These are phyloP conservation scores for Pecten maximus DNA, from an alignment of 2,888 invertebrate genomes.

Conservation along the genomic window DNA sequence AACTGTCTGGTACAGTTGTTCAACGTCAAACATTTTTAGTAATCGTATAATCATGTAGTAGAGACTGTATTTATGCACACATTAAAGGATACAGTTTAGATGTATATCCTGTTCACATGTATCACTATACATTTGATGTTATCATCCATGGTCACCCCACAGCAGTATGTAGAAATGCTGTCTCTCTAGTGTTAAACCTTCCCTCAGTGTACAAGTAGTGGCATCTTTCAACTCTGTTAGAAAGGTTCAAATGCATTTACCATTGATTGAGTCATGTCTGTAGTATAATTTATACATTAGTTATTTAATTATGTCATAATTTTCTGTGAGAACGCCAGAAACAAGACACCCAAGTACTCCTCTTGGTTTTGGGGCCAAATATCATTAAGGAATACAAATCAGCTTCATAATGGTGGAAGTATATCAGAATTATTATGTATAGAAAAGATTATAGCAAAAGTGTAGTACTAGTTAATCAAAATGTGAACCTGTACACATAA, in stretches of 20 bases:
- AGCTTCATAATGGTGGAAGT: not conserved
- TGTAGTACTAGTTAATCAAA: no score
- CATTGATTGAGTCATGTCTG: not conserved
- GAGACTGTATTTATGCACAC: conserved; percentile 24
- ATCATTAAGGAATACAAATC: not conserved
- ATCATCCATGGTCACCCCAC: not conserved
- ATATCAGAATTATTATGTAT: no score
- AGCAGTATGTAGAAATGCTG: not conserved
- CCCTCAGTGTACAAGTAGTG: not conserved
- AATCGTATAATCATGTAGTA: not conserved
- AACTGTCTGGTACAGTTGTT: conserved; percentile 14
- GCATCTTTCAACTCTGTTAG: not conserved
- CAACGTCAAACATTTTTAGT: not conserved
- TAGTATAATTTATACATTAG: not conserved
- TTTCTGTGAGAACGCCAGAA: not conserved
- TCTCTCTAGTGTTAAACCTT: not conserved
- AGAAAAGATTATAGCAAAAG: not conserved
- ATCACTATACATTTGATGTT: not conserved
- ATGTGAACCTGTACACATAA: no score
- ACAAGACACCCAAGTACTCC: not conserved
- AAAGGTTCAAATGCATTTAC: not conserved
- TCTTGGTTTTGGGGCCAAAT: conserved; percentile 23
- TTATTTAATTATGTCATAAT: not conserved
- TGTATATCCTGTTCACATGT: not conserved
- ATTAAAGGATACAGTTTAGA: not conserved